These are phyloP conservation scores for Gouania willdenowi DNA, from an alignment of 2,797 vertebrate genomes.

Conservation along the genomic window DNA sequence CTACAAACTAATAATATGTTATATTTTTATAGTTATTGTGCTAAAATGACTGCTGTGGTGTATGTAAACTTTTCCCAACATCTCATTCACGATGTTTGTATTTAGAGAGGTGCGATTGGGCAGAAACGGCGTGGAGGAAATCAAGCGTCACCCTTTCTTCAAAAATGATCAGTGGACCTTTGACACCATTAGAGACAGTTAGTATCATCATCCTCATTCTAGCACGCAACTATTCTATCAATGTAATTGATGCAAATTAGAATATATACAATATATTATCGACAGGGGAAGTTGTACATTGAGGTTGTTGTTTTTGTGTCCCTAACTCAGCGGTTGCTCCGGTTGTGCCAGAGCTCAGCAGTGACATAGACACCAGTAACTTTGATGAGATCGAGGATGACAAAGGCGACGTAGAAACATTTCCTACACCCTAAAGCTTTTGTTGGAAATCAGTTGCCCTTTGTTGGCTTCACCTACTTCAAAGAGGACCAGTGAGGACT, in stretches of 20 bases:
- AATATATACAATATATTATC: constrained; percentile 5
- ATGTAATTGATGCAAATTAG: neutral
- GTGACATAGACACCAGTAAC: constrained; percentile 97
- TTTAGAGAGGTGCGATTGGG: constrained; percentile 94
- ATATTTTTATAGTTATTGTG: no score
- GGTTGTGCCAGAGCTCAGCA: constrained; percentile 95
- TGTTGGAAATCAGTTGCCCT: constrained; percentile 96
- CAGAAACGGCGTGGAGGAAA: constrained; percentile 93
- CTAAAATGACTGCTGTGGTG: no score
- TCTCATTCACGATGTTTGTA: constrained; percentile 40
- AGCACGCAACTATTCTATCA: no score
- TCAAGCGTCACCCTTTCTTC: constrained; percentile 94
- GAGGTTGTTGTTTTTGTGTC: no score
- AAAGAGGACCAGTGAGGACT: constrained; percentile 97
- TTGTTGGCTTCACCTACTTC: constrained; percentile 98
- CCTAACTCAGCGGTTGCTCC: constrained; percentile 92
- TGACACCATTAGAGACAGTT: constrained; percentile 93
- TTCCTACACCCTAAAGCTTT: constrained; percentile 96
- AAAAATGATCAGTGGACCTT: constrained; percentile 97
- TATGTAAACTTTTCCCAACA: no score
- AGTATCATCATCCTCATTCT: constrained; percentile 53
- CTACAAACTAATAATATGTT: no score
- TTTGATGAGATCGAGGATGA: constrained; percentile 98
- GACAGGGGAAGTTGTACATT: no score
- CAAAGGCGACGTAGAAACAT: constrained; percentile 95